Evolutionary conservation across 2,797 vertebrate genomes (phyloP).

Genomic region (Enteromius argenteus): DNA sequence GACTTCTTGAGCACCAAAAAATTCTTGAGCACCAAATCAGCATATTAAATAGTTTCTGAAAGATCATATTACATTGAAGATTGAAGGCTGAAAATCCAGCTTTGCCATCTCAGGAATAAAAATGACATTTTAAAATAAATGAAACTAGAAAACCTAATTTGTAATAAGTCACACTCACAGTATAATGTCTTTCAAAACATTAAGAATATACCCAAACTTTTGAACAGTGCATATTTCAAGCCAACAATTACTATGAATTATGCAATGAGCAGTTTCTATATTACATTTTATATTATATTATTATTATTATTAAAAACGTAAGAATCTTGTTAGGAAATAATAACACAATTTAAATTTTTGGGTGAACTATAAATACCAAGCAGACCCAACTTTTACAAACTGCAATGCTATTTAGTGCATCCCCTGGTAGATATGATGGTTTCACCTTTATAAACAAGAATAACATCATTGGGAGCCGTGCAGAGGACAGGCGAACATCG

Average conservation of each 20-base stretch:
- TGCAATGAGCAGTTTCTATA: background rate
- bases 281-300: background rate
- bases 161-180: background rate
- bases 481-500: background rate
- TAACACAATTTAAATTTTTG: background rate
- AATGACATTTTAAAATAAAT: background rate
- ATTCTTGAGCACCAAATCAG: background rate
- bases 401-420: background rate
- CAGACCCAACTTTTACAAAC: background rate
- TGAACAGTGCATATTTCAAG: background rate
- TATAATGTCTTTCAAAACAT: slow-evolving; percentile 1
- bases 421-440: background rate
- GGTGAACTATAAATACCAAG: background rate
- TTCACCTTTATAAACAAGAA: slow-evolving; percentile 36
- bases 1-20: background rate
- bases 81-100: background rate
- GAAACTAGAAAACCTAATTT: background rate
- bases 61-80: background rate
- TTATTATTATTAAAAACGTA: background rate
- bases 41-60: background rate
- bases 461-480: slow-evolving; percentile 9
- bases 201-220: background rate
- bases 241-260: background rate
- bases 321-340: background rate
- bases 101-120: background rate